phyloP scores from a whole-genome alignment of 2,797 vertebrate genomes.

The Cynopterus sphinx region DNA sequence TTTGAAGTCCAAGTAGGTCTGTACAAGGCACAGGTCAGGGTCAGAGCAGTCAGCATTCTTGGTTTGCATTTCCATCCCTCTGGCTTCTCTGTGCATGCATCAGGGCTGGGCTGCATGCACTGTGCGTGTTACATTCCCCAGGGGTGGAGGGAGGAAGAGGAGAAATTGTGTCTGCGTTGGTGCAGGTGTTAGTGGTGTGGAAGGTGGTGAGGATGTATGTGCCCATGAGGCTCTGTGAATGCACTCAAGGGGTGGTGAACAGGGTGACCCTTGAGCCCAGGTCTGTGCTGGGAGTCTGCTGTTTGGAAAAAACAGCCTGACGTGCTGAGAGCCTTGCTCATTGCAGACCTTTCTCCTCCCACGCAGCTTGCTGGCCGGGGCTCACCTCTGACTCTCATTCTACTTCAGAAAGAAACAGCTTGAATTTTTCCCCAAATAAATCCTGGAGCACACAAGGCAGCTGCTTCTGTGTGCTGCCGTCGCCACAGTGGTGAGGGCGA shows the following conservation, averaged over 20 bases:
- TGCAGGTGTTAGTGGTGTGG: not conserved
- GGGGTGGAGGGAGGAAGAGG: not conserved
- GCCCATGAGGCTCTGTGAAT: not conserved
- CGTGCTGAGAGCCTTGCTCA: not conserved
- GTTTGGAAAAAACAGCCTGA: conserved; percentile 34
- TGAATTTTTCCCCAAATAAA: conserved; percentile 59
- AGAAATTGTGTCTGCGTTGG: not conserved
- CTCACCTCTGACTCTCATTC: conserved; percentile 63
- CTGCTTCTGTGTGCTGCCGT: not conserved
- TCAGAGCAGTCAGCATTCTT: not conserved
- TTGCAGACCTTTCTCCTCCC: conserved; percentile 2
- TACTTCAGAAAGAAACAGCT: conserved; percentile 51
- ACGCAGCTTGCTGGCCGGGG: not conserved
- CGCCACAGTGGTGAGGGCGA: not conserved
- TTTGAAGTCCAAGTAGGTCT: not conserved
- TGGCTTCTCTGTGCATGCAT: not conserved
- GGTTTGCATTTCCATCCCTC: not conserved
- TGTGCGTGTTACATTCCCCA: not conserved
- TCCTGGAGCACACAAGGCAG: conserved; percentile 13
- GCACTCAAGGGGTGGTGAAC: not conserved
- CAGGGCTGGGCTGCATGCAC: not conserved
- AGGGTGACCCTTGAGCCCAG: not conserved
- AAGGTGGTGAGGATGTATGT: not conserved
- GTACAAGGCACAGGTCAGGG: not conserved
- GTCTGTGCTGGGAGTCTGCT: not conserved